These are phyloP conservation scores for Colletes latitarsis DNA, from an alignment of 1,140 invertebrate genomes.

Conservation along the genomic window DNA sequence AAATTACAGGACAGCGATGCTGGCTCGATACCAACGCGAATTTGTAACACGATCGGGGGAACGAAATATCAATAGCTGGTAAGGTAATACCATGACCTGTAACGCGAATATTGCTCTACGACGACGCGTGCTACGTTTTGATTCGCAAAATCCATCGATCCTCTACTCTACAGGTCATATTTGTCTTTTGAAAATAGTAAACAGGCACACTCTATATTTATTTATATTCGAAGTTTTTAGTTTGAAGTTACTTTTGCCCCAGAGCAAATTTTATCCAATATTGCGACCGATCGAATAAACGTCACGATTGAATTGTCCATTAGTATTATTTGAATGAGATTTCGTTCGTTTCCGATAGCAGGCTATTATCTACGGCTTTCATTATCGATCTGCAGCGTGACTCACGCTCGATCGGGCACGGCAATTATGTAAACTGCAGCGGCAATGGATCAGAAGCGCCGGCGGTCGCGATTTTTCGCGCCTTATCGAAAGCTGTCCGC, in stretches of 20 bases:
- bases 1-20: not conserved
- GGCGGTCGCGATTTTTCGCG: not conserved
- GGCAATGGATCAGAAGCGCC: not conserved
- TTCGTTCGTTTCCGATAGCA: no score
- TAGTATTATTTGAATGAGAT: no score
- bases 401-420: not conserved
- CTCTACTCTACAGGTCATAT: no score
- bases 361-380: not conserved
- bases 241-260: no score
- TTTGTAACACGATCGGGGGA: constrained; percentile 36
- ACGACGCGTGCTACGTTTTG: constrained; percentile 30
- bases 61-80: constrained; percentile 47
- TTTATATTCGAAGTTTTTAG: no score
- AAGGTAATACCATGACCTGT: constrained; percentile 39
- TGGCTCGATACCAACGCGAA: constrained; percentile 6
- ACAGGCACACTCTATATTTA: not conserved
- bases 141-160: not conserved
- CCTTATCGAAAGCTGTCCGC: not conserved
- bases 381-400: not conserved
- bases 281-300: no score
- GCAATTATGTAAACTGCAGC: constrained; percentile 7
- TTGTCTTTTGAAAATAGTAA: not conserved
- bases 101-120: constrained; percentile 40
- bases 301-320: no score
- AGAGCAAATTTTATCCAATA: no score